Percentiles rank a stretch among this genome's conserved stretches.
These are phyloP conservation scores for Synergus japonicus DNA, from an alignment of 2,888 invertebrate genomes.

Conservation along the genomic window DNA sequence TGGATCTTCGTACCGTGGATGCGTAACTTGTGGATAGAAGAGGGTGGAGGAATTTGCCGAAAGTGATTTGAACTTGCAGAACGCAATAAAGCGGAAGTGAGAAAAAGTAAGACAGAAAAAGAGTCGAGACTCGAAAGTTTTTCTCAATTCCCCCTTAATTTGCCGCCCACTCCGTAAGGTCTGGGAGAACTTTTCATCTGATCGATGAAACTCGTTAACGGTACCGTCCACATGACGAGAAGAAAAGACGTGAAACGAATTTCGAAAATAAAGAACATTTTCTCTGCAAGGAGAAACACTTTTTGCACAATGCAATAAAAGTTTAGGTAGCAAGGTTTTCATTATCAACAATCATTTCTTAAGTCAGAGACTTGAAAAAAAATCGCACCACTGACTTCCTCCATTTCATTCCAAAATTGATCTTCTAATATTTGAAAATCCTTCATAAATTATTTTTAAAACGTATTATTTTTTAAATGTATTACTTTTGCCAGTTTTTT, in stretches of 20 bases:
- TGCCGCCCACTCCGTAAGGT: background rate
- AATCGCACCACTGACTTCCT: constrained; percentile 7
- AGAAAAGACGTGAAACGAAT: constrained; percentile 49
- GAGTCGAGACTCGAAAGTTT: background rate
- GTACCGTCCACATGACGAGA: constrained; percentile 52
- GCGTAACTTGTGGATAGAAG: constrained; percentile 46
- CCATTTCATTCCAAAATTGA: background rate
- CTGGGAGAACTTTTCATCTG: background rate
- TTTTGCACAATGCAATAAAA: background rate
- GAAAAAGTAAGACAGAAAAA: constrained; percentile 1
- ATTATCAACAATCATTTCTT: background rate
- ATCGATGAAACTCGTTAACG: constrained; percentile 34
- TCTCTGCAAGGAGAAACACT: background rate
- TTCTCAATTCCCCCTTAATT: constrained; percentile 6
- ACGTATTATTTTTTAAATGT: background rate
- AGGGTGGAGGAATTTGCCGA: constrained; percentile 5
- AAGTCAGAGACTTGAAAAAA: background rate
- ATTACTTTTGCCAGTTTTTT: too few relatives aligned
- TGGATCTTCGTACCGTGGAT: constrained; percentile 65
- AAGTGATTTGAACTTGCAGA: constrained; percentile 18
- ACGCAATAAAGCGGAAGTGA: constrained; percentile 16
- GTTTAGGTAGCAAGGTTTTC: background rate
- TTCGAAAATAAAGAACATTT: constrained; percentile 26
- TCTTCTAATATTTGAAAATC: background rate
- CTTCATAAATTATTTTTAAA: background rate